phyloP scores from a whole-genome alignment of 2,888 invertebrate species.

The Torymus tubicola region DNA sequence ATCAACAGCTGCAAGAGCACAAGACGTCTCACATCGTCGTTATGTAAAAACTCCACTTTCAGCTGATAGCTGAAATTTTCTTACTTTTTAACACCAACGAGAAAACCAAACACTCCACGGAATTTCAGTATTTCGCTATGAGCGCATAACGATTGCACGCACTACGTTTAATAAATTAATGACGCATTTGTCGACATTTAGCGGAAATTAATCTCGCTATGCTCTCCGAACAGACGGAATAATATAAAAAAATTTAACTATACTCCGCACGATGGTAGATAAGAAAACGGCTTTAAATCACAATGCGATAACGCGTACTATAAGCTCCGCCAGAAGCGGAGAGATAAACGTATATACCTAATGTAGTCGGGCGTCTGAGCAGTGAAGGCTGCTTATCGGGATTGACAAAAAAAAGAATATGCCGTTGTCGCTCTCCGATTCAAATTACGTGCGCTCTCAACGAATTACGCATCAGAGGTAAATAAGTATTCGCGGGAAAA shows the following conservation, averaged over 20 bases:
- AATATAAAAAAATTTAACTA: constrained; percentile 55
- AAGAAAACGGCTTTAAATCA: constrained; percentile 67
- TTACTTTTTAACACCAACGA: constrained; percentile 15
- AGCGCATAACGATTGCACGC: not conserved
- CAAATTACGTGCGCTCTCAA: constrained; percentile 36
- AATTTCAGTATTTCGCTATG: constrained; percentile 6
- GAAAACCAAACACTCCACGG: not conserved
- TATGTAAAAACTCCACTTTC: constrained; percentile 28
- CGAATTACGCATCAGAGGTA: constrained; percentile 39
- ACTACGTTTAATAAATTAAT: constrained; percentile 26
- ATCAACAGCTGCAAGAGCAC: constrained; percentile 33
- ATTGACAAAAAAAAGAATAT: constrained; percentile 40
- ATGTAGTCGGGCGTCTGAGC: constrained; percentile 23
- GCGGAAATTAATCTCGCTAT: constrained; percentile 41
- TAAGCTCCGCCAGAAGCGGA: constrained; percentile 59
- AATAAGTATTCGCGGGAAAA: constrained; percentile 21
- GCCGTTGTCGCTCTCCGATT: constrained; percentile 31
- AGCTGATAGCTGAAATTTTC: too few species aligned
- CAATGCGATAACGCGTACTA: constrained; percentile 64
- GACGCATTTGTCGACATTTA: constrained; percentile 50
- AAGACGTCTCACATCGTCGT: constrained; percentile 27
- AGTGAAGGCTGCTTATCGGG: constrained; percentile 44
- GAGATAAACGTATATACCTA: constrained; percentile 52
- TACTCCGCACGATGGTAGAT: constrained; percentile 62
- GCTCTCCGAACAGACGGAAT: constrained; percentile 49